A percentile compares a stretch with the other conserved stretches of the same genome.
phyloP scores from a whole-genome alignment of 2,113 vertebrate species.

The Herpailurus yagouaroundi region DNA sequence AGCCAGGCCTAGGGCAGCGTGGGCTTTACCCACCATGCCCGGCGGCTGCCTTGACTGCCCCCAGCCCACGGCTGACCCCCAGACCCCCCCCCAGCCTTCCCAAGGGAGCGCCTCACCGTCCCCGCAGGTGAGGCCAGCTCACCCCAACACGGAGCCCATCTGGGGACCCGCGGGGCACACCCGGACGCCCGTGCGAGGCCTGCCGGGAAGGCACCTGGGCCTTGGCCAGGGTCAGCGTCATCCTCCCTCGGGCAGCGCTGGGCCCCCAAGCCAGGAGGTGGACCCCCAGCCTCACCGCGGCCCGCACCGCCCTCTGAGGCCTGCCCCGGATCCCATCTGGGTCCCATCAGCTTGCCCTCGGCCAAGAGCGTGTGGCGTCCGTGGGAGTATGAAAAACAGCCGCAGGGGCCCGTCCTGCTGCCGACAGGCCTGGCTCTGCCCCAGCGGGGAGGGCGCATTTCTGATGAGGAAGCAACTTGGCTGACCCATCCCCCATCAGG shows the following conservation, averaged over 20 bases:
- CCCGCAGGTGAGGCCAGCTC: background rate
- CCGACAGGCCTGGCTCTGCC: slow-evolving; percentile 9
- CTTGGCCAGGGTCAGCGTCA: background rate
- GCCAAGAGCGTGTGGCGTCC: slow-evolving; percentile 57
- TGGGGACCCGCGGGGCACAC: fast-evolving
- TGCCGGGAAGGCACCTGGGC: background rate
- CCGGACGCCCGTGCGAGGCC: fast-evolving
- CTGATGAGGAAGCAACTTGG: slow-evolving; percentile 41
- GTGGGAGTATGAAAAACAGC: slow-evolving; percentile 38
- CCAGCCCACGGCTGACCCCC: background rate
- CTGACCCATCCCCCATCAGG: background rate
- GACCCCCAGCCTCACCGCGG: background rate
- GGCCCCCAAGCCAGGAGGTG: background rate
- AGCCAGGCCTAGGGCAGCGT: background rate
- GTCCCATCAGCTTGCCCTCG: background rate
- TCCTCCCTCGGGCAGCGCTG: background rate
- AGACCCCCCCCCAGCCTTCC: background rate
- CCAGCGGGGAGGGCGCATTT: background rate
- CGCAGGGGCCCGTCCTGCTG: slow-evolving; percentile 35
- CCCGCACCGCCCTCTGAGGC: background rate
- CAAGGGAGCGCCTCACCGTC: fast-evolving
- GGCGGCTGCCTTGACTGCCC: fast-evolving
- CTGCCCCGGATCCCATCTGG: slow-evolving; percentile 39
- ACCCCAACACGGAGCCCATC: fast-evolving
- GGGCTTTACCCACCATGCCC: fast-evolving